These are phyloP conservation scores for Vanacampus margaritifer DNA, from an alignment of 2,113 vertebrate species.

Conservation along the genomic window DNA sequence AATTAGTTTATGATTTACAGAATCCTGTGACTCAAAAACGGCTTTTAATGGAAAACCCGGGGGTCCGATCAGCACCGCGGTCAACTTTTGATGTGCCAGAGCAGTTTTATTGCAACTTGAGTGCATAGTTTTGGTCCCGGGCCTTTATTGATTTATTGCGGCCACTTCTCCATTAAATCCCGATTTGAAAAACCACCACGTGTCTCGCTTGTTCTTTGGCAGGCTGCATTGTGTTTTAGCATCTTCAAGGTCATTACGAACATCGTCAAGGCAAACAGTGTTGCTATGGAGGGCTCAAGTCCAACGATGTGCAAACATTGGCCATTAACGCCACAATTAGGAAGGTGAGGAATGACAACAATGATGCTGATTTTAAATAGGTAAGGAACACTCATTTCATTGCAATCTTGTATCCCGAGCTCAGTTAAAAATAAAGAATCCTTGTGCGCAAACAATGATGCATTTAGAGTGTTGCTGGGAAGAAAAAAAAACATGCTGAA, in stretches of 20 bases:
- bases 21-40: constrained; percentile 29
- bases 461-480: neutral
- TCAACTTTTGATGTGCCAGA: constrained; percentile 11
- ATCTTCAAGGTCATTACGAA: constrained; percentile 7
- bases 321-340: neutral
- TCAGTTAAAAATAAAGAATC: constrained; percentile 2
- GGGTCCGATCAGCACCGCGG: neutral
- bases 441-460: constrained; percentile 19
- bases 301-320: constrained; percentile 27
- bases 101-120: constrained; percentile 26
- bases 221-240: constrained; percentile 8
- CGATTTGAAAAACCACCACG: constrained; percentile 9
- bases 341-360: neutral
- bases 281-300: constrained; percentile 37
- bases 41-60: constrained; percentile 18
- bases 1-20: constrained; percentile 59
- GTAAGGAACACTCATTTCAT: neutral
- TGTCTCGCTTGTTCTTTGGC: constrained; percentile 6
- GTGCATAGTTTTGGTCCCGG: constrained; percentile 16
- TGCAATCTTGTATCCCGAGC: neutral
- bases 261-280: constrained; percentile 42
- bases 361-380: constrained; percentile 5
- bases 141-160: constrained; percentile 34
- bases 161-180: constrained; percentile 30
- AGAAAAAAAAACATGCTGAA: constrained; percentile 15